Percentiles rank a stretch among this genome's conserved stretches.
These are phyloP conservation scores for Spea hammondii DNA, from an alignment of 2,797 vertebrate genomes.

Conservation along the genomic window DNA sequence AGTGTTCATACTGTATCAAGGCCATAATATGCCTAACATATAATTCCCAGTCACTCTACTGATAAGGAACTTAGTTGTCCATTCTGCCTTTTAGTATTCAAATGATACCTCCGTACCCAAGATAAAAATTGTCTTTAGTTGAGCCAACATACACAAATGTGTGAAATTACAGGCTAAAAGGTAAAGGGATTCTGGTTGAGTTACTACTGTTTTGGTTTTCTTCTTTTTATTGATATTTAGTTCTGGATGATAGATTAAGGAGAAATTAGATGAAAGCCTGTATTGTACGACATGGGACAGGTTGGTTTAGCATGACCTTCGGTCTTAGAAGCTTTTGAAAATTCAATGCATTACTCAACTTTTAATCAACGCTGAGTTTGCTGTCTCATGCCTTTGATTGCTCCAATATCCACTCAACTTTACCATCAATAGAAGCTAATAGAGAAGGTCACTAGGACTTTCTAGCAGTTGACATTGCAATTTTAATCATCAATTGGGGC, in stretches of 20 bases:
- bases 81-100: no score
- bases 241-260: constrained; percentile 19
- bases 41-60: no score
- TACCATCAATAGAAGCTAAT: constrained; percentile 57
- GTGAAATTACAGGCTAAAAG: background rate
- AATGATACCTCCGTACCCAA: no score
- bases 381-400: constrained; percentile 58
- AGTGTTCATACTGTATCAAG: no score
- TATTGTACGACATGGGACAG: constrained; percentile 21
- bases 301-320: constrained; percentile 28
- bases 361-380: constrained; percentile 60
- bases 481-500: constrained; percentile 48
- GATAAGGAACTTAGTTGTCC: no score
- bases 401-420: constrained; percentile 54
- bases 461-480: constrained; percentile 18
- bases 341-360: constrained; percentile 56
- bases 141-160: no score
- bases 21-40: no score
- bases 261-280: constrained; percentile 11
- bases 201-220: background rate
- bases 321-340: constrained; percentile 53
- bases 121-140: no score
- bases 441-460: constrained; percentile 54
- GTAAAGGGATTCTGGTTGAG: background rate
- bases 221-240: constrained; percentile 28